Percentiles rank a stretch among this genome's conserved stretches.
phyloP scores from a whole-genome alignment of 2,113 vertebrate species.

The human region DNA sequence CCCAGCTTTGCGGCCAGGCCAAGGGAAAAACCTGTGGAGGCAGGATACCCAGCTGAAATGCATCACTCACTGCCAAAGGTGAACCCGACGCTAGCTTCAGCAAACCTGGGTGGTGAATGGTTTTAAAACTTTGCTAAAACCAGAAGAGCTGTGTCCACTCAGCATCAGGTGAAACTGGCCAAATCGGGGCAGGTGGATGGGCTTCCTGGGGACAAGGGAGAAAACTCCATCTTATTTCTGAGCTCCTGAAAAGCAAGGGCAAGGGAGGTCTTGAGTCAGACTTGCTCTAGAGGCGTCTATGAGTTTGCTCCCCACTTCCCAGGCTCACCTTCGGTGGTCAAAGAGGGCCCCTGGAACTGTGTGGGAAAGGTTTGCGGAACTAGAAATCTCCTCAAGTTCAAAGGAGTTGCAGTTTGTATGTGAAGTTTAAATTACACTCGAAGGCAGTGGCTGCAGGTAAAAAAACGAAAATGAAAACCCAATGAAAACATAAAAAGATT shows the following conservation, averaged over 20 bases:
- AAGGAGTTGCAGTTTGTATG: conserved; percentile 8
- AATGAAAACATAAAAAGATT: neutral
- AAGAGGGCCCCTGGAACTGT: neutral
- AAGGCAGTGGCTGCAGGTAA: neutral
- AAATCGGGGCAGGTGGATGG: neutral
- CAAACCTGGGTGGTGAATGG: neutral
- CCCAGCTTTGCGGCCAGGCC: neutral
- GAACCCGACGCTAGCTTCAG: neutral
- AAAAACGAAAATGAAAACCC: neutral
- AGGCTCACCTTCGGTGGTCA: neutral
- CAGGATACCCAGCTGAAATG: neutral
- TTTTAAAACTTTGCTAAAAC: neutral
- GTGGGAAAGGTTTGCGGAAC: neutral
- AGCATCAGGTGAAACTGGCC: neutral
- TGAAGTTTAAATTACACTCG: neutral
- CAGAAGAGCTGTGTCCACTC: neutral
- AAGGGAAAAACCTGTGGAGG: neutral
- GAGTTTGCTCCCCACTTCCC: neutral
- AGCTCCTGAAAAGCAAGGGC: neutral
- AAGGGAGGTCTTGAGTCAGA: neutral
- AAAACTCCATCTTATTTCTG: neutral
- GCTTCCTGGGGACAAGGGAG: neutral
- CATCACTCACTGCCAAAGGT: neutral
- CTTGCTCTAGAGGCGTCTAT: neutral
- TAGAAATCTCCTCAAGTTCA: neutral